A percentile compares a stretch with the other conserved stretches of the same genome.
Evolutionary conservation across 2,797 vertebrate species (phyloP).

Genomic region (Sebastes nivosus): DNA sequence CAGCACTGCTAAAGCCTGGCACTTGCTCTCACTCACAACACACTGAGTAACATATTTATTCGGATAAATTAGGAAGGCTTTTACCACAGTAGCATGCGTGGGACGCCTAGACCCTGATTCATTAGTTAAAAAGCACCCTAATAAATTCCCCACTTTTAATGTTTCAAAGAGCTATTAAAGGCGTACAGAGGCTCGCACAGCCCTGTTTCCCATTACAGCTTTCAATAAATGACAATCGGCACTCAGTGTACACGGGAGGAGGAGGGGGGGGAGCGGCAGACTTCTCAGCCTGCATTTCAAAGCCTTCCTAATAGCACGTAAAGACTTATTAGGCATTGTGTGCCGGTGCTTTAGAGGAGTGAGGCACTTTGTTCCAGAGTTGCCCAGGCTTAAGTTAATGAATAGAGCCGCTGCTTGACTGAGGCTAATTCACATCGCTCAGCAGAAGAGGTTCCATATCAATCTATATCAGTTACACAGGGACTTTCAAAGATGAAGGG

Average conservation of each 20-base stretch:
- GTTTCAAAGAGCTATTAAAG: conserved; percentile 81
- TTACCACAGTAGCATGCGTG: conserved; percentile 73
- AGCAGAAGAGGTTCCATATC: conserved; percentile 71
- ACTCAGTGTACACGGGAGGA: conserved; percentile 57
- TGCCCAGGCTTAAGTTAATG: conserved; percentile 79
- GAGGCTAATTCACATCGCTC: conserved; percentile 77
- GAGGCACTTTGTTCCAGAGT: conserved; percentile 79
- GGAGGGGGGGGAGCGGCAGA: conserved; percentile 28
- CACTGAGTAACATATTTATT: conserved; percentile 68
- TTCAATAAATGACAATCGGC: conserved; percentile 83
- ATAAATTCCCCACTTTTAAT: conserved; percentile 79
- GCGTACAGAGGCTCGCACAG: conserved; percentile 38
- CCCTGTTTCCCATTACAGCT: conserved; percentile 75
- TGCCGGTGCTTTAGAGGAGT: conserved; percentile 69
- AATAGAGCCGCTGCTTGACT: conserved; percentile 72
- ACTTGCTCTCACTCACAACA: conserved; percentile 39
- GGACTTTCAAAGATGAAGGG: conserved; percentile 49
- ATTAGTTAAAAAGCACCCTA: conserved; percentile 79
- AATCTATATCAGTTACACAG: conserved; percentile 75
- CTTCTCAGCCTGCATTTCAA: conserved; percentile 70
- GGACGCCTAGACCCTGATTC: conserved; percentile 67
- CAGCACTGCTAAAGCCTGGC: conserved; percentile 28
- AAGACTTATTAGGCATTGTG: conserved; percentile 81
- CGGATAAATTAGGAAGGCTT: conserved; percentile 79
- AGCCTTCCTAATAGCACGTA: conserved; percentile 76